Evolutionary conservation across 2,113 vertebrate species (phyloP), one percentile per base, ranked within the genome.

Genomic region (Oceanites oceanicus): DNA sequence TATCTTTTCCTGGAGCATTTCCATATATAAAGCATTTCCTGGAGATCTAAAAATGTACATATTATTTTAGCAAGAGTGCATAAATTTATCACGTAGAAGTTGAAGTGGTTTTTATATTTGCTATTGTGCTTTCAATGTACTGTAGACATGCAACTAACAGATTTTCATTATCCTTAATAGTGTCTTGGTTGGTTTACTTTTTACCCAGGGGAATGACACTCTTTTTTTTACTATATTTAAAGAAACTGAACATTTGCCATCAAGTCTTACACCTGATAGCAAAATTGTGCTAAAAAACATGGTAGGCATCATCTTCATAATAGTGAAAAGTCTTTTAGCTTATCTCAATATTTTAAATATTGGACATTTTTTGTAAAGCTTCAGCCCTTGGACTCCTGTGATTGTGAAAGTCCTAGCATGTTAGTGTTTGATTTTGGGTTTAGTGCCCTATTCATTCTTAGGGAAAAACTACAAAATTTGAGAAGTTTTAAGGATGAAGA

Each of bases 231-330:
- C 13, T n/a, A 10, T 49, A 49, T 63, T 82, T 62, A 66, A 93
- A 71, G 40, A 77, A 83, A 68, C 5, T 40, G 23, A 59, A 45
- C 21, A 75, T 79, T 65, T 90, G 6, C 3, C 7, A 53, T 52
- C 15, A 75, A 72, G 19, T 32, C 20, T 79, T 81, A 26, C 8
- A 63, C 2, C 2, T 0, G 0, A 42, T 8, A 68, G 10, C 6
- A 79, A 65, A 88, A 75, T 20, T 49, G 13, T 66, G 30, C 22
- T 72, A 36, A 68, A 68, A 79, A 50, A 5, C 8, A 40, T 20
- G 6, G 1, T 32, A 66, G 30, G 11, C 9, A 49, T 27, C 2
- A 17, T 30, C 4, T 38, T 58, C n/a, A n/a, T 26, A 74, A 25
- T 16, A 36, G 13, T 68, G 13, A 2, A 67, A 90, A 63, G 5